A percentile compares a stretch with the other conserved stretches of the same genome.
These are phyloP conservation scores for Neodontobutis hainanensis DNA, from an alignment of 2,113 vertebrate genomes.

Conservation along the genomic window DNA sequence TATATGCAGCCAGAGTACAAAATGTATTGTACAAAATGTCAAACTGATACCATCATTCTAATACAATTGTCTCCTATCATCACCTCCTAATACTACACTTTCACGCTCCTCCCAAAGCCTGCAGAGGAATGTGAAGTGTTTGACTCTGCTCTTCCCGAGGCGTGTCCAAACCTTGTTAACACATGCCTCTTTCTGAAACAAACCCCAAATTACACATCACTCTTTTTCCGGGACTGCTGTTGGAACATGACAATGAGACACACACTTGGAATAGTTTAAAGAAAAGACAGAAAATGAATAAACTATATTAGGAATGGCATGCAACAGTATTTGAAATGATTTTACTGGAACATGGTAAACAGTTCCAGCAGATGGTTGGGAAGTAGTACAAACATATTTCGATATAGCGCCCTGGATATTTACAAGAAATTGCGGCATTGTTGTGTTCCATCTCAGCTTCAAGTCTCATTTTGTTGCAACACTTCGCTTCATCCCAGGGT, in stretches of 20 bases:
- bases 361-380: constrained; percentile 43
- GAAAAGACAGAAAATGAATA: background rate
- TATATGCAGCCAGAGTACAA: too few relatives aligned
- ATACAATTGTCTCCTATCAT: constrained; percentile 17
- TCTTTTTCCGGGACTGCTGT: constrained; percentile 30
- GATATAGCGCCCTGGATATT: background rate
- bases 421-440: background rate
- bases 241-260: constrained; percentile 26
- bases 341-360: constrained; percentile 39
- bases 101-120: constrained; percentile 34
- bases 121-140: constrained; percentile 67
- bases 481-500: background rate
- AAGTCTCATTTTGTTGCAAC: background rate
- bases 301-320: too few relatives aligned
- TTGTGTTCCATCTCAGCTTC: background rate
- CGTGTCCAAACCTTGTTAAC: constrained; percentile 60
- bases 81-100: background rate
- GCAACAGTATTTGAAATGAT: constrained; percentile 14
- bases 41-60: constrained; percentile 20
- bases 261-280: constrained; percentile 11
- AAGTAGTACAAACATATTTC: constrained; percentile 24
- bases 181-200: constrained; percentile 46
- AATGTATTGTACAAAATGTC: too few relatives aligned
- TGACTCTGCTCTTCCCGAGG: constrained; percentile 36
- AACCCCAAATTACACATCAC: constrained; percentile 20